Conservation (phyloP, 2,113 vertebrate species). For the Apteryx owenii region DNA sequence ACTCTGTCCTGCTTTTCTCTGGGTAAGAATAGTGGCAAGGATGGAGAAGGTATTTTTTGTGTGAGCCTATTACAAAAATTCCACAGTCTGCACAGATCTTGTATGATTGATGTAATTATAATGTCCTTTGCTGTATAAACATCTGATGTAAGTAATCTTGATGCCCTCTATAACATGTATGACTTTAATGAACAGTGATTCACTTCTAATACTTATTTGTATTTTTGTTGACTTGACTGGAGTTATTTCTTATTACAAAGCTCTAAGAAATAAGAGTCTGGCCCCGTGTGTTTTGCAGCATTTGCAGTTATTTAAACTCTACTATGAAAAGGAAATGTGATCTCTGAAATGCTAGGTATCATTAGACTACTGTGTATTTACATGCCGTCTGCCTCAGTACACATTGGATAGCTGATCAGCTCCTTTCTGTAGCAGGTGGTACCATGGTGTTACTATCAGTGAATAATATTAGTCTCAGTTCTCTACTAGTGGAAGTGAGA, state of each 20-base stretch:
- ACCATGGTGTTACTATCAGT: background rate
- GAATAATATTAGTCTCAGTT: background rate
- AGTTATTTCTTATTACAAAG: background rate
- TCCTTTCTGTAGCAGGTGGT: background rate
- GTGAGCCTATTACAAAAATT: background rate
- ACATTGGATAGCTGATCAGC: background rate
- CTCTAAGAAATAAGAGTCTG: background rate
- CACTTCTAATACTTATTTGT: background rate
- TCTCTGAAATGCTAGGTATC: background rate
- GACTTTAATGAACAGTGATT: background rate
- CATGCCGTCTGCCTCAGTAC: background rate
- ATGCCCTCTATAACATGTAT: background rate
- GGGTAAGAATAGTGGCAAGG: background rate
- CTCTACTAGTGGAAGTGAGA: background rate
- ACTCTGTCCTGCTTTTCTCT: background rate
- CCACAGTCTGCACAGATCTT: background rate
- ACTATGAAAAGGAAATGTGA: background rate
- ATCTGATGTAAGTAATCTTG: background rate
- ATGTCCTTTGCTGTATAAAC: background rate
- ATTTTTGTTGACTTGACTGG: background rate
- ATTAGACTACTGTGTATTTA: conserved; percentile 3
- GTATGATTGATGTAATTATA: background rate
- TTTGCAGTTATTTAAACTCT: conserved; percentile 23
- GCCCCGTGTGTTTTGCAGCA: background rate
- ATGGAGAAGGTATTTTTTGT: background rate